phyloP scores from a whole-genome alignment of 1,140 invertebrate genomes.

The Anastrepha ludens region DNA sequence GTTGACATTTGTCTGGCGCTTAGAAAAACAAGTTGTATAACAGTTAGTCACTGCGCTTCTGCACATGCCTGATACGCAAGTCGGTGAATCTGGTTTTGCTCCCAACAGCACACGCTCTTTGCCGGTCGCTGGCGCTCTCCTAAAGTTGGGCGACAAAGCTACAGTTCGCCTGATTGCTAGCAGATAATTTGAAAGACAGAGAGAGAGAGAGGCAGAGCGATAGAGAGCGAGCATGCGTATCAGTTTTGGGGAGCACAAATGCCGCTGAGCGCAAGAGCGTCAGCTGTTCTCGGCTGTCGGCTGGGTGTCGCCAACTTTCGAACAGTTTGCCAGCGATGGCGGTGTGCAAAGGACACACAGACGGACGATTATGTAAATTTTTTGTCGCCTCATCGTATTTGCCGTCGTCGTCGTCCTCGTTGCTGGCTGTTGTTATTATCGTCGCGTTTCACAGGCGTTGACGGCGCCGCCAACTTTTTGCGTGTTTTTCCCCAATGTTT shows the following conservation, averaged over 20 bases:
- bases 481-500: neutral
- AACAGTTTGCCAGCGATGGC: conserved; percentile 44
- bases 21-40: neutral
- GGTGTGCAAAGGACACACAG: conserved; percentile 38
- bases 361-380: conserved; percentile 45
- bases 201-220: neutral
- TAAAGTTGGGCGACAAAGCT: neutral
- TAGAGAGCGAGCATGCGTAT: no score
- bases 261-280: no score
- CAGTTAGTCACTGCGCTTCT: neutral
- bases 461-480: neutral
- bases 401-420: neutral
- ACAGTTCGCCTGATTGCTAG: neutral
- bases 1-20: neutral
- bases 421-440: neutral
- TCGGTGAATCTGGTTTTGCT: neutral
- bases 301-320: conserved; percentile 44
- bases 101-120: neutral
- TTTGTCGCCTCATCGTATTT: neutral
- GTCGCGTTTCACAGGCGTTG: neutral
- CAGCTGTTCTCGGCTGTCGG: neutral
- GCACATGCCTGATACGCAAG: neutral
- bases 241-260: neutral
- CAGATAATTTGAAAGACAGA: no score
- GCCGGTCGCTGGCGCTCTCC: no score